Evolutionary conservation across 2,888 invertebrate genomes (phyloP).

Genomic region (Lepidochrysops patricia): DNA sequence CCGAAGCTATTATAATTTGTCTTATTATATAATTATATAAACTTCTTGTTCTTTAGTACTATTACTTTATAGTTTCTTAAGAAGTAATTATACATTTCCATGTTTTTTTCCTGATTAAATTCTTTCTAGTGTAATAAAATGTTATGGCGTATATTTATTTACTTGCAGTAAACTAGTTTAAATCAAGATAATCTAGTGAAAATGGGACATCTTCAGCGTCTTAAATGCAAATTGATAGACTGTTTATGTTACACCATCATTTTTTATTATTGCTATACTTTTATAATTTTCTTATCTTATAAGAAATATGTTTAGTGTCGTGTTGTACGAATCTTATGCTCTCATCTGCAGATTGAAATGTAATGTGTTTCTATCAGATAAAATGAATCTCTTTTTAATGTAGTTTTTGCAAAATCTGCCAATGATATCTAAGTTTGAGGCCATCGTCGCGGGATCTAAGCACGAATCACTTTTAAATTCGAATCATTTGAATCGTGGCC

Average conservation of each 20-base stretch:
- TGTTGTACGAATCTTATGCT: neutral
- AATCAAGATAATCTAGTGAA: slow-evolving; percentile 3
- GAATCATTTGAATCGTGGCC: too few species aligned
- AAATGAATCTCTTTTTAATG: neutral
- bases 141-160: neutral
- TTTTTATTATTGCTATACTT: neutral
- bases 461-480: too few species aligned
- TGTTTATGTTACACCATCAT: neutral
- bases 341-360: neutral
- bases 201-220: neutral
- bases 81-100: slow-evolving; percentile 2
- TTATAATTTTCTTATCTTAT: neutral
- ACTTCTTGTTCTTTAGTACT: neutral
- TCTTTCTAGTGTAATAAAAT: slow-evolving; percentile 1
- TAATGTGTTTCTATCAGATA: neutral
- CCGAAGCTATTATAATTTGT: slow-evolving; percentile 10
- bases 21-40: slow-evolving; percentile 3
- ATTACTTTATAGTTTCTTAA: neutral
- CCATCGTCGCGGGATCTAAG: neutral
- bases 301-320: neutral
- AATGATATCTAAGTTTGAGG: neutral
- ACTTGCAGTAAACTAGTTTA: slow-evolving; percentile 1
- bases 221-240: neutral
- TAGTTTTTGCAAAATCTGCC: neutral
- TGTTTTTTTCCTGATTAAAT: neutral